These are phyloP conservation scores for Ovis canadensis DNA, from an alignment of 2,113 vertebrate species.

Conservation along the genomic window DNA sequence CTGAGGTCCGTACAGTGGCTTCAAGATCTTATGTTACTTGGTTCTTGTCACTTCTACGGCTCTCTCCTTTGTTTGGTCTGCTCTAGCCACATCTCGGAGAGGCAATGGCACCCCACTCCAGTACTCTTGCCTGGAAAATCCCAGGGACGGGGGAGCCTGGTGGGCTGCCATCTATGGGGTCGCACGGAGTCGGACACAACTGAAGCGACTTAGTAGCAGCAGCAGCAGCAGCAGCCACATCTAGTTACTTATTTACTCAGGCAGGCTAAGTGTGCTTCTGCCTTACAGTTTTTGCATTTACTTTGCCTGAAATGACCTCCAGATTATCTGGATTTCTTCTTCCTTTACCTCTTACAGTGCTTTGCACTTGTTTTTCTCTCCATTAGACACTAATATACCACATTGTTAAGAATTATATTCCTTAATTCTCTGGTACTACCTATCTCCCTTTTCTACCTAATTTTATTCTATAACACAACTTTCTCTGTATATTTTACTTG, in stretches of 20 bases:
- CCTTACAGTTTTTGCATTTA: neutral
- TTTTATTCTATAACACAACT: neutral
- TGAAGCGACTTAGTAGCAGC: too few relatives aligned
- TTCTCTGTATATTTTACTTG: neutral
- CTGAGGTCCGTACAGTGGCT: neutral
- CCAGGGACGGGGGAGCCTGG: too few relatives aligned
- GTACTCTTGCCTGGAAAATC: too few relatives aligned
- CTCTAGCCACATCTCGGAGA: neutral
- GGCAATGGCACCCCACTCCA: too few relatives aligned
- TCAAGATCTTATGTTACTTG: rapidly evolving
- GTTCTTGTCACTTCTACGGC: rapidly evolving
- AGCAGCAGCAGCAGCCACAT: too few relatives aligned
- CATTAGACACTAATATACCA: neutral
- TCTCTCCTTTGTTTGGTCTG: neutral
- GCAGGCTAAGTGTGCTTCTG: neutral
- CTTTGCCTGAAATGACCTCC: neutral
- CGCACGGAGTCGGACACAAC: too few relatives aligned
- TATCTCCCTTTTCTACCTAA: neutral
- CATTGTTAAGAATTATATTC: neutral
- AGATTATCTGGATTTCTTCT: neutral
- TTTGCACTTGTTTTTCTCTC: neutral
- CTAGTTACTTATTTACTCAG: neutral
- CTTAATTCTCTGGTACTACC: neutral
- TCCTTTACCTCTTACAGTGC: neutral
- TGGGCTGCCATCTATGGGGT: too few relatives aligned